Percentiles rank a stretch among this genome's conserved stretches.
These are phyloP conservation scores for Scalopus aquaticus DNA, from an alignment of 2,113 vertebrate species.

Conservation along the genomic window DNA sequence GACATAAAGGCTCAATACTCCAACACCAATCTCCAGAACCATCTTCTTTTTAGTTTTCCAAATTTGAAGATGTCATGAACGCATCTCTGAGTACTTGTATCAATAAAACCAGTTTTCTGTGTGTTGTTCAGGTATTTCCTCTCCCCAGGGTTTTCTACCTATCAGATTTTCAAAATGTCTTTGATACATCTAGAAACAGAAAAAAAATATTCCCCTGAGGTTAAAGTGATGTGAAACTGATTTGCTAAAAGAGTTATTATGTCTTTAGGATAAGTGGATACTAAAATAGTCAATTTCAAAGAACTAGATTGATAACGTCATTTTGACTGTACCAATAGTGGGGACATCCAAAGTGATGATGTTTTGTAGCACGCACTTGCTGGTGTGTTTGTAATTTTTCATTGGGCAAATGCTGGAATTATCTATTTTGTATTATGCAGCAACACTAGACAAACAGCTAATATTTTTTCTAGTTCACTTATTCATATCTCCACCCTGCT, in stretches of 20 bases:
- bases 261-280: background rate
- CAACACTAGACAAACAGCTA: slow-evolving; percentile 57
- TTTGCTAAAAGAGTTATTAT: background rate
- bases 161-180: background rate
- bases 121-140: background rate
- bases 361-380: background rate
- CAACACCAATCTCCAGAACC: background rate
- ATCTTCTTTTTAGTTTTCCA: background rate
- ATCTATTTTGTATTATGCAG: slow-evolving; percentile 54
- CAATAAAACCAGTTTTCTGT: background rate
- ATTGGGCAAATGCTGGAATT: slow-evolving; percentile 2
- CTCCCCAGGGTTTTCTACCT: background rate
- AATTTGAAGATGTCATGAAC: background rate
- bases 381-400: slow-evolving; percentile 35
- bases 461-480: slow-evolving; percentile 72
- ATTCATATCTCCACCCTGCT: slow-evolving; percentile 57
- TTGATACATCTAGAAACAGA: background rate
- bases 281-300: slow-evolving; percentile 32
- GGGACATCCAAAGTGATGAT: background rate
- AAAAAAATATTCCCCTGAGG: background rate
- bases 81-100: background rate
- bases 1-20: background rate
- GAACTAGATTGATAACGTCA: background rate
- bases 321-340: background rate
- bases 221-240: background rate